Base-by-base conservation (phyloP, 37 sponge, comb jelly and placozoan genomes). In the Tethya wilhelma region DNA sequence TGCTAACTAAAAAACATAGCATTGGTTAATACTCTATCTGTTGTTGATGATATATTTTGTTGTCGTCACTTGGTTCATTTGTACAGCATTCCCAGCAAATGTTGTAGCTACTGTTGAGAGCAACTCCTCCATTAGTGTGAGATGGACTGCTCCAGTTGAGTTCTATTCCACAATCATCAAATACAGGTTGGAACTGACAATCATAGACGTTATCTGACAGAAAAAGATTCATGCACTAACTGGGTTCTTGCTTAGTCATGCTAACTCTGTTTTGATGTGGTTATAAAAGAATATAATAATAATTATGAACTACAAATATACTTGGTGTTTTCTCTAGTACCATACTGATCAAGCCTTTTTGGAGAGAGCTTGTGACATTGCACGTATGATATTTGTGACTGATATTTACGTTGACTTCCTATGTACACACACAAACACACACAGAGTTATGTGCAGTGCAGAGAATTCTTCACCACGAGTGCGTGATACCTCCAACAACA, bases 131-230 rank as follows among this genome's bases (percentile, higher is more conserved):
- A 7, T 75, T 42, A 39, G 22, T 33, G 60, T 75, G n/a, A 75
- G 40, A 22, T 75, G 75, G 75, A 56, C 38, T 28, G 41, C 38
- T 59, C 75, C 75, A 5, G 4, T 26, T 75, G 75, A 75, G 62
- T 56, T 59, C 42, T 75, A 75, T 38, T 75, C 75, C 23, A 59
- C 75, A 11, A 29, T 75, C 1, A 33, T 75, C 60, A 45, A 37
- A 37, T 79, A 67, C 78, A 78, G 44, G 75, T 74, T 4, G n/a
- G n/a, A n/a, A n/a, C n/a, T n/a, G n/a, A n/a, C n/a, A n/a, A n/a
- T n/a, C n/a, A n/a, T n/a, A n/a, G n/a, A n/a, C n/a, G n/a, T n/a
- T n/a, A n/a, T n/a, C n/a, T n/a, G n/a, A n/a, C n/a, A n/a, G n/a
- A n/a, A n/a, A n/a, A n/a, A n/a, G n/a, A n/a, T n/a, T n/a, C n/a